phyloP scores from a whole-genome alignment of 2,113 vertebrate genomes.

The Cottus gobio region DNA sequence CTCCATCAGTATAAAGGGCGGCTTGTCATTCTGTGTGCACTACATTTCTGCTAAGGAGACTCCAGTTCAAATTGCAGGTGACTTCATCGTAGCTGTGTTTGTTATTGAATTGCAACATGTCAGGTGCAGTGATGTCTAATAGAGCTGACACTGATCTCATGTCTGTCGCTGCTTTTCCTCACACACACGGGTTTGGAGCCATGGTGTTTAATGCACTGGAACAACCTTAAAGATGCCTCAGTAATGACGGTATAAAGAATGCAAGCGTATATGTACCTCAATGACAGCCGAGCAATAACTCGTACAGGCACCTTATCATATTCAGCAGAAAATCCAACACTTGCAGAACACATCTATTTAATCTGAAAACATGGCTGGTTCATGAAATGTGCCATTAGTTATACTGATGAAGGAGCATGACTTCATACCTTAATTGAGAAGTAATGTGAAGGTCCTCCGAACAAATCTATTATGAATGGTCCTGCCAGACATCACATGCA shows the following conservation, averaged over 20 bases:
- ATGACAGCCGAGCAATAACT: conserved; percentile 63
- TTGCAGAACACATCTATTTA: conserved; percentile 50
- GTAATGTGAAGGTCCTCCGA: conserved; percentile 75
- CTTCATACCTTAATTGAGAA: conserved; percentile 79
- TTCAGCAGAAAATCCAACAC: conserved; percentile 68
- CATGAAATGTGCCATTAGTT: conserved; percentile 75
- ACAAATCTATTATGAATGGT: conserved; percentile 82
- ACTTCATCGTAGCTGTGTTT: conserved; percentile 15
- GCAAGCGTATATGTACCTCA: conserved; percentile 6
- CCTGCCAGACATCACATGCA: conserved; percentile 61
- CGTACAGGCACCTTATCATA: conserved; percentile 59
- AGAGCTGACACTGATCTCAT: conserved; percentile 37
- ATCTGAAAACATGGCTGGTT: conserved; percentile 66
- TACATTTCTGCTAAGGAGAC: conserved; percentile 16
- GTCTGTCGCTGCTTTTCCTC: conserved; percentile 39
- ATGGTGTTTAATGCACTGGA: conserved; percentile 52
- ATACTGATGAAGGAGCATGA: conserved; percentile 78
- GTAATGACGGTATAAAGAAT: conserved; percentile 55
- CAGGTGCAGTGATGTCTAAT: conserved; percentile 19
- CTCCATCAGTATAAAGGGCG: conserved; percentile 19
- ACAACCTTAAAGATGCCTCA: conserved; percentile 53
- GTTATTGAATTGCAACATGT: conserved; percentile 19
- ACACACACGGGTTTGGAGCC: conserved; percentile 19
- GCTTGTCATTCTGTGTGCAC: conserved; percentile 18
- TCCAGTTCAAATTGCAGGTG: neutral